Evolutionary conservation across 2,888 invertebrate genomes (phyloP).

Genomic region (Mythimna vitellina): DNA sequence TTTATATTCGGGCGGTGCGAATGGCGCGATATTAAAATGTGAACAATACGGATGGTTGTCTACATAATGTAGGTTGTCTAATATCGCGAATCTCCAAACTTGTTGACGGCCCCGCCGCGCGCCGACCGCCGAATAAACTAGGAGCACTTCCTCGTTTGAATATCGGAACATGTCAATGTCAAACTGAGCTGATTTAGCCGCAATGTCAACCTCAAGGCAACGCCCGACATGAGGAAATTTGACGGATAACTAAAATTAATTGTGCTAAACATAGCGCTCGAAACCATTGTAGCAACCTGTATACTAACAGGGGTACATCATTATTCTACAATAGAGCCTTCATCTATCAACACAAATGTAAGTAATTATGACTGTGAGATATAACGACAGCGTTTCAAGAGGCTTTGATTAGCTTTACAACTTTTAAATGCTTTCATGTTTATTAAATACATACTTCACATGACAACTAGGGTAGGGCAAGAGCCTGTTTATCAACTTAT

Average conservation of each 20-base stretch:
- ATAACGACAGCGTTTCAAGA: background rate
- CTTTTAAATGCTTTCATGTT: slow-evolving; percentile 6
- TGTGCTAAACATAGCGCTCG: slow-evolving; percentile 65
- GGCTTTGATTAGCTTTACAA: background rate
- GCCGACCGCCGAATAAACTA: slow-evolving; percentile 71
- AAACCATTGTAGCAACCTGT: slow-evolving; percentile 47
- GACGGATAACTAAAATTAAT: slow-evolving; percentile 68
- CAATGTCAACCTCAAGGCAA: slow-evolving; percentile 87
- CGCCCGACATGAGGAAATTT: slow-evolving; percentile 76
- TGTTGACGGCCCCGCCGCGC: slow-evolving; percentile 68
- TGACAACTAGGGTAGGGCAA: slow-evolving; percentile 1
- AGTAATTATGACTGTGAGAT: background rate
- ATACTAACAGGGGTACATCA: slow-evolving; percentile 1
- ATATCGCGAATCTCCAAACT: slow-evolving; percentile 56
- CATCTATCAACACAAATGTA: background rate
- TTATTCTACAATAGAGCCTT: slow-evolving; percentile 13
- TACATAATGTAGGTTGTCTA: slow-evolving; percentile 27
- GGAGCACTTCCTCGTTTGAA: slow-evolving; percentile 85
- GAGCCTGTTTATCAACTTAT: slow-evolving; percentile 18
- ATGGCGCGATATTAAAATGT: slow-evolving; percentile 35
- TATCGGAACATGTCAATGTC: slow-evolving; percentile 88
- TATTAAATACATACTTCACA: slow-evolving; percentile 1
- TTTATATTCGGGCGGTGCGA: slow-evolving; percentile 48
- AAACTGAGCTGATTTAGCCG: slow-evolving; percentile 84
- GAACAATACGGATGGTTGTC: slow-evolving; percentile 44